These are phyloP conservation scores for Chauna torquata DNA, from an alignment of 2,113 vertebrate genomes.

Conservation along the genomic window DNA sequence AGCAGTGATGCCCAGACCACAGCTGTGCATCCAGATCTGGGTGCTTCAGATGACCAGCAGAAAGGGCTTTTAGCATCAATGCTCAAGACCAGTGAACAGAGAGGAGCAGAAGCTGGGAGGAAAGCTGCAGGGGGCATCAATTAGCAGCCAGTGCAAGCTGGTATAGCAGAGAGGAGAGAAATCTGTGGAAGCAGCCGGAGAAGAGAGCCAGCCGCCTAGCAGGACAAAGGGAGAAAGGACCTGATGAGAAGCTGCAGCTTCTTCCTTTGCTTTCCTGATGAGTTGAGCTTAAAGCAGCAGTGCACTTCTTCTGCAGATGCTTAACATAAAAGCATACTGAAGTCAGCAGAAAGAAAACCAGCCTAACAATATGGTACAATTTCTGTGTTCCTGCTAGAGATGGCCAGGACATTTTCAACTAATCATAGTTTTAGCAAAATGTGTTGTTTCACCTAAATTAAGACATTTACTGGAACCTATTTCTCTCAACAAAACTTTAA, in stretches of 20 bases:
- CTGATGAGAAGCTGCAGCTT: conserved; percentile 30
- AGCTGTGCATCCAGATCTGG: too few species aligned
- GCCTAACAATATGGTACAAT: not conserved
- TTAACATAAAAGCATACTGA: conserved; percentile 1
- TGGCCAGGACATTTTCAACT: not conserved
- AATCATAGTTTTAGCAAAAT: conserved; percentile 1
- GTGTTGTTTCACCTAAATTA: conserved; percentile 3
- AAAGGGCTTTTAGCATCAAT: not conserved
- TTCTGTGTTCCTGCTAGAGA: conserved; percentile 4
- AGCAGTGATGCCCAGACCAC: rapidly evolving
- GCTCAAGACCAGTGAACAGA: not conserved
- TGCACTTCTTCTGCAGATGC: not conserved
- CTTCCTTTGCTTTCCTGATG: conserved; percentile 30
- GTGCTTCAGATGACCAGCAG: not conserved
- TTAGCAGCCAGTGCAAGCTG: not conserved
- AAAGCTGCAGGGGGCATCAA: not conserved
- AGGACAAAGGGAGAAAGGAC: conserved; percentile 24
- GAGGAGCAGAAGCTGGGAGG: not conserved
- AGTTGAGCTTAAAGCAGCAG: not conserved
- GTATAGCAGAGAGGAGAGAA: not conserved
- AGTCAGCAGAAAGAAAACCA: conserved; percentile 37
- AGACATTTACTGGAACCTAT: not conserved
- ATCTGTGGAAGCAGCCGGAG: not conserved
- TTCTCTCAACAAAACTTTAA: not conserved
- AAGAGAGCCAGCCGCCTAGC: conserved; percentile 12